Evolutionary conservation across 2,888 invertebrate species (phyloP), one percentile per base, ranked within the genome.

Genomic region (Troides oblongomaculatus): DNA sequence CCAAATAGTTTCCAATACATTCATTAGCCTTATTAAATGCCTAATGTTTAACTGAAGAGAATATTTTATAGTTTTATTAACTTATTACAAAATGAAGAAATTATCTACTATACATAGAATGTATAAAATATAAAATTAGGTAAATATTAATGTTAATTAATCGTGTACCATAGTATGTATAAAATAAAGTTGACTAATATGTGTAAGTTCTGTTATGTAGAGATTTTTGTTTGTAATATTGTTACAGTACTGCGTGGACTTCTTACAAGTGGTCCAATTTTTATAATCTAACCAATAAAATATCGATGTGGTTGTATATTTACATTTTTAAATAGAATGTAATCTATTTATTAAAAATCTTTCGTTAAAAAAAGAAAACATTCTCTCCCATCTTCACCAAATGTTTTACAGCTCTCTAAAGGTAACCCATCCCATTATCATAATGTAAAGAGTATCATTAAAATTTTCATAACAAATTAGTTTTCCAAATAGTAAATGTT

Each of bases 241-340:
- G 92, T 92, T 92, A 90, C 84, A 91, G 82, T 90, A 88, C 88
- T 85, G 85, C 83, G 82, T 84, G 91, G 90, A 89, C 90, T 88
- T 84, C 89, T 87, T 84, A 84, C 85, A 84, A 83, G 88, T 84
- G 92, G 92, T 90, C 92, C 92, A 92, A 91, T 92, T 92, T 92
- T 92, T 92, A 92, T 92, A 92, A 92, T 86, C 90, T 92, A 92
- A 92, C 92, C 91, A 92, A 91, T 92, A 90, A 91, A 92, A 89
- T 92, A 91, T 92, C 86, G 90, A 92, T 92, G 91, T 92, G 92
- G 91, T 92, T 92, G 92, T 92, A 90, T 90, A 92, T 92, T 92
- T 91, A 90, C 90, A 91, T 90, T 90, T 91, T 89, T 82, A 62
- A 90, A 90, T 90, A 90, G 89, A 90, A 90, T 92, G 88, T 90